These are phyloP conservation scores for Oostethus manadensis DNA, from an alignment of 2,113 vertebrate genomes.

Conservation along the genomic window DNA sequence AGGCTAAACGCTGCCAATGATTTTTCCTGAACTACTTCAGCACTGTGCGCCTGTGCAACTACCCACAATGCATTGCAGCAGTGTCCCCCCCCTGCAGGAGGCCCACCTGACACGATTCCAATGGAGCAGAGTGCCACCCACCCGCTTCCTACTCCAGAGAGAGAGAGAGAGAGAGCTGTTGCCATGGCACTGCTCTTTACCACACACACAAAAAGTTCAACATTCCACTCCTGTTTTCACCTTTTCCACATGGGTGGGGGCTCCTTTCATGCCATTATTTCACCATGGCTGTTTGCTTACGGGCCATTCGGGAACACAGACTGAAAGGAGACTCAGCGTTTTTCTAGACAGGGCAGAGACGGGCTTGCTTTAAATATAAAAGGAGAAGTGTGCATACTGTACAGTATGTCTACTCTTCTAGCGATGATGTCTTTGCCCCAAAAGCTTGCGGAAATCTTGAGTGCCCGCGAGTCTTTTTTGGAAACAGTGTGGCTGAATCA, in stretches of 20 bases:
- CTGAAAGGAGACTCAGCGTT: conserved; percentile 46
- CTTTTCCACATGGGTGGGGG: conserved; percentile 37
- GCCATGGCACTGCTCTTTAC: conserved; percentile 67
- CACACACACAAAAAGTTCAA: conserved; percentile 49
- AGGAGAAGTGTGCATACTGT: background rate
- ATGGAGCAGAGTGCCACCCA: conserved; percentile 49
- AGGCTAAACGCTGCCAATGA: background rate
- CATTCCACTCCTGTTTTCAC: conserved; percentile 58
- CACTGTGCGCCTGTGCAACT: conserved; percentile 43
- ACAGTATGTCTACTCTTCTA: background rate
- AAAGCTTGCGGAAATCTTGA: background rate
- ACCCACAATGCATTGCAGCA: conserved; percentile 35
- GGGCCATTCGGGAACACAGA: conserved; percentile 41
- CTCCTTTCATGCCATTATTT: conserved; percentile 55
- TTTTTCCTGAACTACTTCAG: conserved; percentile 12
- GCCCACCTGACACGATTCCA: conserved; percentile 52
- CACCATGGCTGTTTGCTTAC: conserved; percentile 48
- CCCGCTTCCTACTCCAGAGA: conserved; percentile 43
- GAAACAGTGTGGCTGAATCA: background rate
- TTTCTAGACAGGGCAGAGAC: conserved; percentile 19
- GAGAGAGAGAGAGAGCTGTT: no score
- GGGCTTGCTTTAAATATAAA: conserved; percentile 5
- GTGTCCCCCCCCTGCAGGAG: conserved; percentile 34
- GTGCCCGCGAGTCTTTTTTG: background rate
- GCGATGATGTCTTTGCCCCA: background rate